phyloP scores from a whole-genome alignment of 2,113 vertebrate species.

The Regulus satrapa region DNA sequence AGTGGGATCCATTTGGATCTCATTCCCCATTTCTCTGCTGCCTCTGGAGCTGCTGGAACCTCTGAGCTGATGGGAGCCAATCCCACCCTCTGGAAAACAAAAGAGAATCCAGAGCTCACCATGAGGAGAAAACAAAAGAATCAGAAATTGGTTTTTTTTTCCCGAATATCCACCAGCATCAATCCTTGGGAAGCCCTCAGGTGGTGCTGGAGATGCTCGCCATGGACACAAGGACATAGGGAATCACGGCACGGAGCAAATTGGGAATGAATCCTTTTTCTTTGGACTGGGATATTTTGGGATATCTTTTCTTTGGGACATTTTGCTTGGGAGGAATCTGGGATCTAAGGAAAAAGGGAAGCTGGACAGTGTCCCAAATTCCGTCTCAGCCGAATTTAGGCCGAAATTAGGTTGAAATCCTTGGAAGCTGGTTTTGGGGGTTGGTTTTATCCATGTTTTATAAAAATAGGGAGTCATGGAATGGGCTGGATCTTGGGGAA shows the following conservation, averaged over 20 bases:
- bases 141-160: background rate
- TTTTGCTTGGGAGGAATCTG: background rate
- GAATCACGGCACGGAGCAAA: rapidly evolving
- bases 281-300: background rate
- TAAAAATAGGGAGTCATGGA: rapidly evolving
- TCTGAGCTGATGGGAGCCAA: background rate
- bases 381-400: rapidly evolving
- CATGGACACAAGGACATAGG: rapidly evolving
- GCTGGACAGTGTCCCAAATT: background rate
- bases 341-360: background rate
- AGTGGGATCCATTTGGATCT: background rate
- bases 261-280: rapidly evolving
- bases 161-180: background rate
- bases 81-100: background rate
- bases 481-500: background rate
- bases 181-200: background rate
- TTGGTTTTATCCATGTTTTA: background rate
- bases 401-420: background rate
- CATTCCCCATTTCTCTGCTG: background rate
- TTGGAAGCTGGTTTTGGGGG: rapidly evolving
- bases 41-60: background rate
- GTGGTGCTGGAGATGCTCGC: background rate
- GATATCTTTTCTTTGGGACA: background rate
- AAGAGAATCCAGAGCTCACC: background rate
- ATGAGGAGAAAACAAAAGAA: background rate